Evolutionary conservation across 2,888 invertebrate species (phyloP).

Genomic region (Eristalis tenax): DNA sequence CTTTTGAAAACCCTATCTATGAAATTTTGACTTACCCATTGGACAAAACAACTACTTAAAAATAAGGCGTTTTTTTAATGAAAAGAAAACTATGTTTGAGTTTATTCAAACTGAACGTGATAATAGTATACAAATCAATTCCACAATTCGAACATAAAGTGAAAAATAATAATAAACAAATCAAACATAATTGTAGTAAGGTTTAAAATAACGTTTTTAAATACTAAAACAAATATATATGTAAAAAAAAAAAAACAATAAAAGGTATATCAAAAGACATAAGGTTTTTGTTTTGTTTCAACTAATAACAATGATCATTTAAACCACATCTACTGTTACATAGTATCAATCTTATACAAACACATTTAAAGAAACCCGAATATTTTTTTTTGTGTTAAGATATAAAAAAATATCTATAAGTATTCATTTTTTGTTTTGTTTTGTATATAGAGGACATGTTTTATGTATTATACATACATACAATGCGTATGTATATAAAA

Average conservation of each 20-base stretch:
- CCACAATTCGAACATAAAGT: neutral
- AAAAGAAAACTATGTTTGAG: neutral
- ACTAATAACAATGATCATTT: constrained; percentile 39
- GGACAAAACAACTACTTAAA: neutral
- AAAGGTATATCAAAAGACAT: constrained; percentile 34
- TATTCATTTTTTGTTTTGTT: constrained; percentile 30
- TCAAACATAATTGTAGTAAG: neutral
- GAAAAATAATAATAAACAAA: neutral
- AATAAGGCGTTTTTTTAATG: neutral
- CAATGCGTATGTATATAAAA: constrained; percentile 55
- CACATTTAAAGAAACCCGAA: constrained; percentile 54
- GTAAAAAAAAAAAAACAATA: constrained; percentile 20
- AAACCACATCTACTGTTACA: constrained; percentile 27
- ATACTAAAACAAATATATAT: constrained; percentile 12
- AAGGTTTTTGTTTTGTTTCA: constrained; percentile 33
- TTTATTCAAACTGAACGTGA: neutral
- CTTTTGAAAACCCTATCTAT: neutral
- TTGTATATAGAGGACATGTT: constrained; percentile 61
- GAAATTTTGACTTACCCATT: neutral
- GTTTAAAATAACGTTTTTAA: constrained; percentile 35
- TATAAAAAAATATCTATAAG: constrained; percentile 62
- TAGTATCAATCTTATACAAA: constrained; percentile 27
- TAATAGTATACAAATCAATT: neutral
- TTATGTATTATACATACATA: constrained; percentile 14
- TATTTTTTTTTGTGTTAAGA: constrained; percentile 24